Conservation (phyloP, 1,140 invertebrate species). For the Nymphalis io region DNA sequence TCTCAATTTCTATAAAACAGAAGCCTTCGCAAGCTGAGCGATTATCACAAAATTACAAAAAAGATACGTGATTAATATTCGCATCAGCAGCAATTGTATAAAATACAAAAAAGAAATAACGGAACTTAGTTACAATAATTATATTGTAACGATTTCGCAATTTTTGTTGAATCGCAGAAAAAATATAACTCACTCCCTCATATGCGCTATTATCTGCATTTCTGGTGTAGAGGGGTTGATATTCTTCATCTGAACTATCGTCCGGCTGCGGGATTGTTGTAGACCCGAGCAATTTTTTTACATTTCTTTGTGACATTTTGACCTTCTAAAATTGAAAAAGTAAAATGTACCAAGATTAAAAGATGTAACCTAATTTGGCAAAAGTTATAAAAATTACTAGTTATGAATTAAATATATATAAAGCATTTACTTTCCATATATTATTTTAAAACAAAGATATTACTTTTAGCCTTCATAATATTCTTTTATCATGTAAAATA, state of each 20-base stretch:
- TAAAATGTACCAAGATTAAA: background rate
- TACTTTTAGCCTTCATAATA: no score
- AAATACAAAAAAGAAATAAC: background rate
- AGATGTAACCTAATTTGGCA: background rate
- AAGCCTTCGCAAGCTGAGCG: no score
- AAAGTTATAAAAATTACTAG: background rate
- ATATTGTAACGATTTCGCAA: background rate
- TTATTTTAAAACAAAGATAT: no score
- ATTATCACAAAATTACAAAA: no score
- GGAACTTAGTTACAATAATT: background rate
- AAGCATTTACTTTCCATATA: no score
- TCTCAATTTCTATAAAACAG: no score
- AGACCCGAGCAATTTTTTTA: conserved; percentile 41
- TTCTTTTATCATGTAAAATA: no score
- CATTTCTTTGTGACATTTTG: conserved; percentile 46
- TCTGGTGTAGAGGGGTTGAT: conserved; percentile 44
- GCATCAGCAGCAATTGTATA: background rate
- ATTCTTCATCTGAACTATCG: conserved; percentile 50
- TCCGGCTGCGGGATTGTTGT: conserved; percentile 35
- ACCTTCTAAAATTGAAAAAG: conserved; percentile 5
- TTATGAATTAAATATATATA: no score
- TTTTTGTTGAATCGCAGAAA: background rate
- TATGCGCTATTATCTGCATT: conserved; percentile 30
- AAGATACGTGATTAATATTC: background rate
- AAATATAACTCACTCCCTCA: conserved; percentile 42